Evolutionary conservation across 2,797 vertebrate species (phyloP).

Genomic region (Myotis pilosus): DNA sequence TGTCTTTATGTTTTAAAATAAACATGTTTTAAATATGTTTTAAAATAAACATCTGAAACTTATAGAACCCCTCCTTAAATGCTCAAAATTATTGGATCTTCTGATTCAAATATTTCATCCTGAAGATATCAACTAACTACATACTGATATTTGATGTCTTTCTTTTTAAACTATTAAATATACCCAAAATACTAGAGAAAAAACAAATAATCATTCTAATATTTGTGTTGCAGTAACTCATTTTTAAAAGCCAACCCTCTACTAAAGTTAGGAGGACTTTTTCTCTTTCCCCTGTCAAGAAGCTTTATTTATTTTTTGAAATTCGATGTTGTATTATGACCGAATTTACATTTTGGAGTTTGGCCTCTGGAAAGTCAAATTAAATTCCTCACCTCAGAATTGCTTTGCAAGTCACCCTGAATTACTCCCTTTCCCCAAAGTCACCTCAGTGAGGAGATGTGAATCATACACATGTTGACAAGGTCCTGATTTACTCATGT

Average conservation of each 20-base stretch:
- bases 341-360: neutral
- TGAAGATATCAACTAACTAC: neutral
- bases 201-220: neutral
- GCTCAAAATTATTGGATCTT: neutral
- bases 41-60: neutral
- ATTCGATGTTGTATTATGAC: neutral
- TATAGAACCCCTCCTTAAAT: neutral
- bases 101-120: neutral
- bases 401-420: neutral
- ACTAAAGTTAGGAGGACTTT: neutral
- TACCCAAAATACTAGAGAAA: neutral
- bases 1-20: neutral
- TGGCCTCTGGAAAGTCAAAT: neutral
- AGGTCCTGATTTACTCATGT: neutral
- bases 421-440: neutral
- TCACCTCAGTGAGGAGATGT: neutral
- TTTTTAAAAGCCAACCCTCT: neutral
- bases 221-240: neutral
- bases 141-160: neutral
- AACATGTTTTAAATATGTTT: neutral
- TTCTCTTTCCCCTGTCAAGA: neutral
- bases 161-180: neutral
- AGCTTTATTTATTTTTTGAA: slow-evolving; percentile 5
- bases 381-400: slow-evolving; percentile 27
- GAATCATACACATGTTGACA: neutral